Evolutionary conservation across 2,888 invertebrate genomes (phyloP).

Genomic region (Hymenopus coronatus): DNA sequence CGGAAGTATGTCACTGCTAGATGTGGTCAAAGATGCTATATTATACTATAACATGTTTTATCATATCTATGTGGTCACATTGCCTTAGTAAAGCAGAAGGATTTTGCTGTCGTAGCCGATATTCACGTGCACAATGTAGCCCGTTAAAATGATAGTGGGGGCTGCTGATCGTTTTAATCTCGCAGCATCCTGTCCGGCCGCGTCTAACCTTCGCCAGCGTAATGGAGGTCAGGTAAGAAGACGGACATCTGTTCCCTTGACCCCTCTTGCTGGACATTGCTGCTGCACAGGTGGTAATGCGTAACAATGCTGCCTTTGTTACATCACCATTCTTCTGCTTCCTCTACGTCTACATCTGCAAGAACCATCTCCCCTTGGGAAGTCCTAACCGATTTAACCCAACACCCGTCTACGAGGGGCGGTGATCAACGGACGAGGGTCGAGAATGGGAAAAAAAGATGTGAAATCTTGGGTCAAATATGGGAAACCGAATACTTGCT

Average conservation of each 20-base stretch:
- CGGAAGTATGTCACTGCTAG: no score
- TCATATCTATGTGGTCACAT: no score
- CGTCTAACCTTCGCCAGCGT: not conserved
- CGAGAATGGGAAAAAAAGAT: not conserved
- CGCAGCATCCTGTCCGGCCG: not conserved
- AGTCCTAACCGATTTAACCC: not conserved
- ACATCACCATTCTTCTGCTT: not conserved
- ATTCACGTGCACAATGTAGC: no score
- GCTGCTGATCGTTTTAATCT: not conserved
- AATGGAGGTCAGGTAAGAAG: not conserved
- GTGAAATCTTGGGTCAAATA: not conserved
- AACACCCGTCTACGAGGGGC: not conserved
- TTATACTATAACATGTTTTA: no score
- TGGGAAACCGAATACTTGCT: not conserved
- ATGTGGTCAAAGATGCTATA: no score
- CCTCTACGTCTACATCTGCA: not conserved
- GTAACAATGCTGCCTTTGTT: conserved; percentile 11
- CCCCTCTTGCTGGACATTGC: not conserved
- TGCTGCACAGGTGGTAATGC: not conserved
- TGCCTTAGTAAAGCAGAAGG: no score
- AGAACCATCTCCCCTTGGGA: not conserved
- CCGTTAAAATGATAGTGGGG: no score
- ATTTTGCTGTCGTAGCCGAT: no score
- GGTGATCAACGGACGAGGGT: not conserved
- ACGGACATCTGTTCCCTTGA: not conserved